Conservation (phyloP, 2,797 vertebrate genomes). For the Anniella stebbinsi region DNA sequence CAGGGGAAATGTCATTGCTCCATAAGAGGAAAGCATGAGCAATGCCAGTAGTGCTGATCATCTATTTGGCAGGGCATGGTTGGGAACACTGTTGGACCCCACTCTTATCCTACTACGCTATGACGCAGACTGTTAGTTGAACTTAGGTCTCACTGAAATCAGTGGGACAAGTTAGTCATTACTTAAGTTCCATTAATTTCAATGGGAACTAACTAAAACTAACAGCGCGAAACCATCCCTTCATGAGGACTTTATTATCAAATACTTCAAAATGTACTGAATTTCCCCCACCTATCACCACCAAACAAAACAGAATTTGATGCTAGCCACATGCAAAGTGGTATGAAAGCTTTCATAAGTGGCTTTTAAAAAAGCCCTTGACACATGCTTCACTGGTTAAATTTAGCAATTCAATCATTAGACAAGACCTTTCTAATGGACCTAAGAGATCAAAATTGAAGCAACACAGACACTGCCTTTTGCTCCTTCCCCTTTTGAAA, state of each 20-base stretch:
- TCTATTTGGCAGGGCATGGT: not conserved
- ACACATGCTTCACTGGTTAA: not conserved
- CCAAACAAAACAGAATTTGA: conserved; percentile 27
- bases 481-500: not conserved
- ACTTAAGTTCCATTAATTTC: not conserved
- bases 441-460: not conserved
- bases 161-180: no score
- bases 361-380: conserved; percentile 26
- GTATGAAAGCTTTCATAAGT: conserved; percentile 4
- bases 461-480: not conserved
- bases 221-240: not conserved
- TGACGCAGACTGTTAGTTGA: not conserved
- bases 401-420: conserved; percentile 18
- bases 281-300: conserved; percentile 2
- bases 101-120: not conserved
- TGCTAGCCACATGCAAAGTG: conserved; percentile 1
- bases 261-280: not conserved
- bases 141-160: not conserved
- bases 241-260: not conserved
- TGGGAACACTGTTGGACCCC: not conserved
- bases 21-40: not conserved
- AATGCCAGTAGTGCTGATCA: not conserved
- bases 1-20: not conserved
- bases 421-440: conserved; percentile 4
- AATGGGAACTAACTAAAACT: not conserved